Evolutionary conservation across 2,888 invertebrate species (phyloP), one percentile per base, ranked within the genome.

Genomic region (Tetheella fluctuosa): DNA sequence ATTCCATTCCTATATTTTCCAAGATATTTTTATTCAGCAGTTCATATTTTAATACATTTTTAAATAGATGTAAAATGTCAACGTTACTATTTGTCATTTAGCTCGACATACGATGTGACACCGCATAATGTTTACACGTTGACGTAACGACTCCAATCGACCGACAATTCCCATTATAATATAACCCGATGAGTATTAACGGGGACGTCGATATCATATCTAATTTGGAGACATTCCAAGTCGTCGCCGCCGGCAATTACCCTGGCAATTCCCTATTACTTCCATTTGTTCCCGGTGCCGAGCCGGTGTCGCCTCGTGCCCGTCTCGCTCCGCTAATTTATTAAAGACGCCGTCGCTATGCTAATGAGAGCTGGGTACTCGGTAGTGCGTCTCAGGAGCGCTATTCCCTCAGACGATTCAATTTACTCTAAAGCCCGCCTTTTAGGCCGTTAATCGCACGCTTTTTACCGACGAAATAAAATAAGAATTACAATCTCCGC

Each of bases 151-250:
- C 12, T 2, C 25, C 54, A 3, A 58, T 56, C 66, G 65, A n/a
- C 67, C 64, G 67, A 67, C 57, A 48, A 64, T 67, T 69, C 72
- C 23, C 30, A 34, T 20, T 23, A 55, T 55, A 12, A 37, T 23
- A 34, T 23, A 20, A 23, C 20, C 55, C 17, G 55, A 55, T 55
- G 13, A 55, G 23, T 55, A 55, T 55, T 55, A 55, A 55, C 55
- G 55, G 48, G 20, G 0, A 73, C 71, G 69, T 76, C 74, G 72
- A 79, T 79, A 79, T 79, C 71, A 72, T 76, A 70, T 77, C 72
- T 81, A 82, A 84, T 81, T 84, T 84, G 85, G 83, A 79, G 79
- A 69, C 70, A 81, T 81, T 85, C 84, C 82, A 84, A 79, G 76
- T 71, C 76, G 76, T 71, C 75, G 70, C 66, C 65, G 72, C 66